These are phyloP conservation scores for Passer montanus DNA, from an alignment of 2,113 vertebrate genomes.

Conservation along the genomic window DNA sequence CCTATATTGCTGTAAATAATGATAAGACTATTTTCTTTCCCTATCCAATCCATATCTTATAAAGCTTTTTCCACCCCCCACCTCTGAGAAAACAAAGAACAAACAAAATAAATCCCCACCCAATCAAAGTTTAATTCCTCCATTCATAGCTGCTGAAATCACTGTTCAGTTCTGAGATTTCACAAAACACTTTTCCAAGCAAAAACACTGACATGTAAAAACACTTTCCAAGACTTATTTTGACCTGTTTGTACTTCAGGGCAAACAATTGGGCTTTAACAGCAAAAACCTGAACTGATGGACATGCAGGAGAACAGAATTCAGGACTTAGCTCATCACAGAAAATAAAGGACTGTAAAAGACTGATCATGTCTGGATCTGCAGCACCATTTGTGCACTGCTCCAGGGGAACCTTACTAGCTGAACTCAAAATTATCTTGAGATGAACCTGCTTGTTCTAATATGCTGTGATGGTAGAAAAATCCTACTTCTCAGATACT, in stretches of 20 bases:
- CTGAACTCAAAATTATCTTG: not conserved
- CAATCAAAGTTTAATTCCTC: not conserved
- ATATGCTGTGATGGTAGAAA: not conserved
- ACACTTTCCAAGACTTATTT: not conserved
- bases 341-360: not conserved
- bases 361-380: not conserved
- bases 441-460: not conserved
- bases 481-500: not conserved
- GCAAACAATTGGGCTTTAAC: not conserved
- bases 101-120: not conserved
- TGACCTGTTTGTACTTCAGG: not conserved
- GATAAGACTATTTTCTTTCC: not conserved
- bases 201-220: not conserved
- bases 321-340: not conserved
- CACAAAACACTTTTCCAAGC: not conserved
- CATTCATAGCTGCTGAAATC: not conserved
- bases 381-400: not conserved
- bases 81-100: not conserved
- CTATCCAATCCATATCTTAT: not conserved
- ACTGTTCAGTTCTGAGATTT: not conserved
- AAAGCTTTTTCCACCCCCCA: not conserved
- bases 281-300: not conserved
- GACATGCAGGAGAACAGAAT: not conserved
- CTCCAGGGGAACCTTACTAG: not conserved
- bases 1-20: not conserved